Conservation (phyloP, 2,888 invertebrate genomes). For the Serrognathus titanus region DNA sequence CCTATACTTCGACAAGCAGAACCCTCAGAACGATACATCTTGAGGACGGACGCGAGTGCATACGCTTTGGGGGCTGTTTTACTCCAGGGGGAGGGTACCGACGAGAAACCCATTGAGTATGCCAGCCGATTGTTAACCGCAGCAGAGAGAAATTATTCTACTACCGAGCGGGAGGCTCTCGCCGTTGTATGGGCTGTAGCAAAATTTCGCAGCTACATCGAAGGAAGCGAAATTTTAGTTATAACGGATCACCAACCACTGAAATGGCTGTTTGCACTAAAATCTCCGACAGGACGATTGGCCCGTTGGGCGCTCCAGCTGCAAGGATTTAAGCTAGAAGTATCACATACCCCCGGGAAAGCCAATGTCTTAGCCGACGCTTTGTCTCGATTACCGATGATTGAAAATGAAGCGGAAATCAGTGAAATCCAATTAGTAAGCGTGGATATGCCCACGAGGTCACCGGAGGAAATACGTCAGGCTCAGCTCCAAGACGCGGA, state of each 20-base stretch:
- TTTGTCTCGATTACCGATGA: too few relatives aligned
- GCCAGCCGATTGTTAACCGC: slow-evolving; percentile 29
- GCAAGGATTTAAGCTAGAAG: too few relatives aligned
- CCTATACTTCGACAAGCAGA: slow-evolving; percentile 28
- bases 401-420: not conserved
- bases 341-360: too few relatives aligned
- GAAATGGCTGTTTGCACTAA: slow-evolving; percentile 45
- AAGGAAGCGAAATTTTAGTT: slow-evolving; percentile 37
- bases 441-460: slow-evolving; percentile 25
- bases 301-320: too few relatives aligned
- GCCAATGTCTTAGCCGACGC: too few relatives aligned
- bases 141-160: slow-evolving; percentile 29
- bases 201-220: slow-evolving; percentile 45
- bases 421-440: not conserved
- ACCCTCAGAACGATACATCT: slow-evolving; percentile 21
- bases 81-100: slow-evolving; percentile 24
- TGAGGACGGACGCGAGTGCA: slow-evolving; percentile 31
- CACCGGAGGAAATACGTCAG: slow-evolving; percentile 28
- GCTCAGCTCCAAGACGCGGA: slow-evolving; percentile 22
- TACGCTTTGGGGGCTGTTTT: slow-evolving; percentile 27
- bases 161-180: slow-evolving; percentile 30
- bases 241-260: slow-evolving; percentile 49
- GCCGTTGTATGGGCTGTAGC: slow-evolving; percentile 36
- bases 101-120: slow-evolving; percentile 29
- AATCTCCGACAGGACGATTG: too few relatives aligned